Evolutionary conservation across 2,797 vertebrate genomes (phyloP).

Genomic region (Bothrops alternatus): DNA sequence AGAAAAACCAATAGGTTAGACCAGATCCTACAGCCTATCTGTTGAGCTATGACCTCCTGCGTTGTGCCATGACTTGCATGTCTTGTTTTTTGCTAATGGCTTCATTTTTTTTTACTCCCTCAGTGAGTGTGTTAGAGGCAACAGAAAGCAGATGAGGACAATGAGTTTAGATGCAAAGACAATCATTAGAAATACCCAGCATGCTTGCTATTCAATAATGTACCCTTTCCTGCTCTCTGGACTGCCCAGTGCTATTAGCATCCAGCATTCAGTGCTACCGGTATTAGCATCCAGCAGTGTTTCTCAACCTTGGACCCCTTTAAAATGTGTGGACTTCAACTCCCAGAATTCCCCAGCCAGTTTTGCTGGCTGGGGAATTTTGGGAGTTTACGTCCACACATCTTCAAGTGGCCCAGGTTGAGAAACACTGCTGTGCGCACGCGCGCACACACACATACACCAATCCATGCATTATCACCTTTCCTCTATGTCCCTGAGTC

Average conservation of each 20-base stretch:
- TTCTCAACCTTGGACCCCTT: neutral
- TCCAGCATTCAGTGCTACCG: too few species aligned
- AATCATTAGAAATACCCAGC: neutral
- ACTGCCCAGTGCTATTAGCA: neutral
- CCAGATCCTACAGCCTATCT: neutral
- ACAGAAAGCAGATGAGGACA: neutral
- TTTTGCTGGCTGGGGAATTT: neutral
- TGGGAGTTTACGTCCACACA: neutral
- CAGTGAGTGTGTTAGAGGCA: neutral
- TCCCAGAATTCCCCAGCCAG: neutral
- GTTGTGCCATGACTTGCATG: neutral
- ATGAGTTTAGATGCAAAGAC: neutral
- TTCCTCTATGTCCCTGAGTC: neutral
- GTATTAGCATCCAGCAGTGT: neutral
- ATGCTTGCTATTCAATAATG: too few species aligned
- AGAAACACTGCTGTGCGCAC: neutral
- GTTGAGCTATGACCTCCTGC: neutral
- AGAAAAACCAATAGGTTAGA: neutral
- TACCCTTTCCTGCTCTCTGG: neutral
- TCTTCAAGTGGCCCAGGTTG: neutral
- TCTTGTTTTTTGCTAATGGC: neutral
- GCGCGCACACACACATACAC: neutral
- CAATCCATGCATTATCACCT: neutral
- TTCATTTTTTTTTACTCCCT: neutral
- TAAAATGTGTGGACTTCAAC: neutral